These are phyloP conservation scores for Microcebus ravelobensis DNA, from an alignment of 2,113 vertebrate species.

Conservation along the genomic window DNA sequence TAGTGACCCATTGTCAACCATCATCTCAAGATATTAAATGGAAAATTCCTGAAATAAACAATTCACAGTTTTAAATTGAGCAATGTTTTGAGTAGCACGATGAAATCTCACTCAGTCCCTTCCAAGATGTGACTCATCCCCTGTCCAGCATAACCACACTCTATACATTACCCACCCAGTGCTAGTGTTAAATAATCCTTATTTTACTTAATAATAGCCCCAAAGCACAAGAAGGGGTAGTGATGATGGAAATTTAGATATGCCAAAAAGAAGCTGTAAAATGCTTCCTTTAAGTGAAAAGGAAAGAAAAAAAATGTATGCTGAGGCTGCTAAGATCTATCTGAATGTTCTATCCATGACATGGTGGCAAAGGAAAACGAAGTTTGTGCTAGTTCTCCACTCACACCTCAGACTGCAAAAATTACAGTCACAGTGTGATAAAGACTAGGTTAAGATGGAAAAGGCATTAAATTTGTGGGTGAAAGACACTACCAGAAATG, in stretches of 20 bases:
- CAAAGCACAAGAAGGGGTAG: background rate
- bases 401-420: background rate
- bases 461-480: background rate
- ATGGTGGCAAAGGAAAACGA: background rate
- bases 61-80: background rate
- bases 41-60: background rate
- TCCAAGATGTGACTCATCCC: background rate
- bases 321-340: background rate
- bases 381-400: background rate
- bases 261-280: background rate
- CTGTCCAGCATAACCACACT: background rate
- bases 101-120: background rate
- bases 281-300: background rate
- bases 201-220: background rate
- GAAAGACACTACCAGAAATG: background rate
- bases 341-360: background rate
- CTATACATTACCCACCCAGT: no score
- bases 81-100: background rate
- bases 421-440: background rate
- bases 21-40: background rate
- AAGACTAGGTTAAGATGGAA: background rate
- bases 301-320: background rate
- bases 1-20: background rate
- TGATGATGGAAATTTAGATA: background rate
- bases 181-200: no score